Evolutionary conservation across 1,140 invertebrate genomes (phyloP), one percentile per base, ranked within the genome.

Genomic region (Papilio polyxenes): DNA sequence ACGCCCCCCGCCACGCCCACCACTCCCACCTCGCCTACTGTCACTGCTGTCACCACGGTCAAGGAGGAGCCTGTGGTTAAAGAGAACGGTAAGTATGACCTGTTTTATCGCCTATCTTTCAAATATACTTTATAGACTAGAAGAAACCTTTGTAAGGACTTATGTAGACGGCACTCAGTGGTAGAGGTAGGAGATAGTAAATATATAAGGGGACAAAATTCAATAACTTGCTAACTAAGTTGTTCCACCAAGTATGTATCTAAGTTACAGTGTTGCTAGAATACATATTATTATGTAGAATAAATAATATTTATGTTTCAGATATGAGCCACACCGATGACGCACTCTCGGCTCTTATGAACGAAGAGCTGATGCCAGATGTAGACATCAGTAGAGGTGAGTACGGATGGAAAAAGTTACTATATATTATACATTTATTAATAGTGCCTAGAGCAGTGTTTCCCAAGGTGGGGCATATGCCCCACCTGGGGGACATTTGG

Each of bases 361-460:
- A 93, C 53, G 93, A 94, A 51, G 93, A 94, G 76, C 81, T 93
- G 5, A 92, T 93, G 82, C 87, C 89, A 0, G 93, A 94, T 62
- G 90, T 90, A 4, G 93, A 94, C 75, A 91, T 93, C 5, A 93
- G 87, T 80, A 90, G 90, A 87, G 93, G 93, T 94, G 75, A 85
- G 11, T 69, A 69, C 7, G 7, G 31, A 13, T 37, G 31, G 7
- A 62, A 23, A 2, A 65, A 7, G 10, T 11, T 10, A 11, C 20
- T 65, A 11, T 20, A 20, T 20, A n/a, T n/a, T 7, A 20, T 2
- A n/a, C 0, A 7, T 62, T 20, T 8, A 62, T 20, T 15, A 9
- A n/a, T n/a, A 48, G 48, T 20, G n/a, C n/a, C n/a, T n/a, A n/a
- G n/a, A n/a, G n/a, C n/a, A n/a, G n/a, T n/a, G n/a, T n/a, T n/a